Percentiles rank a stretch among this genome's conserved stretches.
These are phyloP conservation scores for Simalia tracyae DNA, from an alignment of 2,797 vertebrate species.

Conservation along the genomic window DNA sequence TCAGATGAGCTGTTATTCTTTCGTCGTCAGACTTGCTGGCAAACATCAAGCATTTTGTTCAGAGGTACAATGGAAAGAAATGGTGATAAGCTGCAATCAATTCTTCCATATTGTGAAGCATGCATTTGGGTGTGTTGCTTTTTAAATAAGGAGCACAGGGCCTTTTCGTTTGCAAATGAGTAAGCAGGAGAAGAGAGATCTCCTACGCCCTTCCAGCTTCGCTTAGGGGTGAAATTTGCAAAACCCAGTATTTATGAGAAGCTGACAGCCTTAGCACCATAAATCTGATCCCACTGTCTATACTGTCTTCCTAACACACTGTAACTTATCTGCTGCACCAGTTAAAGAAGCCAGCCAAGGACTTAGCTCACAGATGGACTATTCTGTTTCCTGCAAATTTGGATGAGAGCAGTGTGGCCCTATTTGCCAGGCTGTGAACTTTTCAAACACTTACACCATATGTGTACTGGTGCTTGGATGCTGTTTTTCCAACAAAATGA, in stretches of 20 bases:
- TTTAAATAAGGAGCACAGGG: neutral
- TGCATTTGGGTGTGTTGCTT: neutral
- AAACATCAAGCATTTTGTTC: slow-evolving; percentile 30
- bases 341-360: neutral
- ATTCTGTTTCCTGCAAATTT: slow-evolving; percentile 31
- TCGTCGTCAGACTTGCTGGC: neutral
- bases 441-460: slow-evolving; percentile 40
- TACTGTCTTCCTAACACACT: slow-evolving; percentile 23
- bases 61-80: slow-evolving; percentile 2
- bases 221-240: slow-evolving; percentile 44
- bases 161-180: slow-evolving; percentile 28
- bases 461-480: slow-evolving; percentile 25
- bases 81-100: slow-evolving; percentile 29
- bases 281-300: slow-evolving; percentile 17
- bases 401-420: fast-evolving
- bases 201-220: slow-evolving; percentile 12
- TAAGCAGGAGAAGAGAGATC: slow-evolving; percentile 8
- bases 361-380: slow-evolving; percentile 52
- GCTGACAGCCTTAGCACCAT: slow-evolving; percentile 39
- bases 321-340: slow-evolving; percentile 25
- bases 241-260: slow-evolving; percentile 59
- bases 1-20: slow-evolving; percentile 12
- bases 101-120: neutral
- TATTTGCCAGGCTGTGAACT: slow-evolving; percentile 49
- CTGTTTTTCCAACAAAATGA: slow-evolving; percentile 36